Base-by-base conservation (phyloP, 2,797 vertebrate genomes). In the Falco naumanni region DNA sequence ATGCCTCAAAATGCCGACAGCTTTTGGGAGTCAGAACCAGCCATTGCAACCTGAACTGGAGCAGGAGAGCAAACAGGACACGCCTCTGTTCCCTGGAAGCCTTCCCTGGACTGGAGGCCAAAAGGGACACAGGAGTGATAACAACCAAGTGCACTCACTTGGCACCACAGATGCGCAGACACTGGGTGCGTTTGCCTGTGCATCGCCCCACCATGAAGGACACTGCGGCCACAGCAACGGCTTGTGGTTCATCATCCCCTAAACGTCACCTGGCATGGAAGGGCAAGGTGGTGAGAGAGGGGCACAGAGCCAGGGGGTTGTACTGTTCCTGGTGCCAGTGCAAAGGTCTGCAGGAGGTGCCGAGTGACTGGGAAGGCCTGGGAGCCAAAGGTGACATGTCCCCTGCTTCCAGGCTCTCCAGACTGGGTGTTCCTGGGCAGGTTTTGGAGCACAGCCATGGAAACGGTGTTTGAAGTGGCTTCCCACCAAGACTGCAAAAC, bases 181-280 rank as follows among this genome's bases (percentile, higher is more conserved):
- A 45, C 15, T 0, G 0, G 9, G 20, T 48, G n/a, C 48, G 28
- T 53, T 72, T 59, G 14, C 29, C 24, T 31, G 25, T 61, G 65
- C 53, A 26, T 31, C 8, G 51, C 16, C 21, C 12, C 3, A 5
- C 1, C 21, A 61, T 0, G 5, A 57, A 56, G 20, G 34, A 66
- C 5, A 7, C 33, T 39, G 34, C 0, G 0, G 33, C 10, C 25
- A 39, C 3, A 22, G 19, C 25, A 34, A 7, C 2, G 7, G 51
- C 17, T 84, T 24, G 53, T 26, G 60, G 29, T 22, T 51, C 75
- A 16, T 53, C 60, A 48, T 48, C 18, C 17, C 34, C 17, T 16
- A 34, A 1, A 3, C 13, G 8, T 7, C 70, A 10, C 47, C 47
- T 61, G 56, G 6, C 28, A 6, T 43, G 43, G 61, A 56, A 65